A percentile compares a stretch with the other conserved stretches of the same genome.
Conservation (phyloP, 2,113 vertebrate genomes). For the Hypomesus transpacificus region DNA sequence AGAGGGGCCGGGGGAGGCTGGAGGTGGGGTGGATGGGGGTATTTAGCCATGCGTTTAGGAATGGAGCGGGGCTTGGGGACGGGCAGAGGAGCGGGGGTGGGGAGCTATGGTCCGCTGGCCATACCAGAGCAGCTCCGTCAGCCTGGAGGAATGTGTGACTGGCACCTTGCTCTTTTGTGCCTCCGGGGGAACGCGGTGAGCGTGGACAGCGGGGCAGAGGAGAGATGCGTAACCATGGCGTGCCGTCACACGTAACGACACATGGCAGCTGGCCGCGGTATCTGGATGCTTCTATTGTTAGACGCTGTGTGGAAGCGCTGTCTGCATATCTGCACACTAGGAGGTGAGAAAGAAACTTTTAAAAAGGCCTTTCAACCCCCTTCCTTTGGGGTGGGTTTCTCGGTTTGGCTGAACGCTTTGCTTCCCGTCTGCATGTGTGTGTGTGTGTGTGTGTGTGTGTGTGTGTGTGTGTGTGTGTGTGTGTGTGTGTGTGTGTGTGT, state of each 20-base stretch:
- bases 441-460: constrained; percentile 53
- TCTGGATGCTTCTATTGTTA: constrained; percentile 46
- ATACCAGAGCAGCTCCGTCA: constrained; percentile 58
- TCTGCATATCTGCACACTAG: constrained; percentile 17
- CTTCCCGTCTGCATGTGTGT: constrained; percentile 52
- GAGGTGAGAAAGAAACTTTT: constrained; percentile 21
- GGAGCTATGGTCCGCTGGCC: constrained; percentile 17
- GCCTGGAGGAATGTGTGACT: constrained; percentile 57
- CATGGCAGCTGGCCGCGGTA: constrained; percentile 51
- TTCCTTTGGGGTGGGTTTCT: constrained; percentile 32
- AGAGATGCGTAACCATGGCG: constrained; percentile 53
- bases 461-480: constrained; percentile 46
- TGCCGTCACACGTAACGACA: constrained; percentile 52
- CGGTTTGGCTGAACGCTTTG: constrained; percentile 59
- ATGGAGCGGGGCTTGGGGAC: not conserved
- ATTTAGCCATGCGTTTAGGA: not conserved
- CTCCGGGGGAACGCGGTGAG: constrained; percentile 46
- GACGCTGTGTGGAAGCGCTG: constrained; percentile 32
- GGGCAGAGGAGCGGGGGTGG: not conserved
- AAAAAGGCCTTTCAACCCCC: constrained; percentile 12
- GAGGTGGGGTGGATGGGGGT: not conserved
- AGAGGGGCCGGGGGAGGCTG: not conserved
- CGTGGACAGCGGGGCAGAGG: constrained; percentile 42
- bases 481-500: too few species aligned
- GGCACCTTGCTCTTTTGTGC: constrained; percentile 60